Evolutionary conservation across 2,113 vertebrate genomes (phyloP).

Genomic region (Mellivora capensis): DNA sequence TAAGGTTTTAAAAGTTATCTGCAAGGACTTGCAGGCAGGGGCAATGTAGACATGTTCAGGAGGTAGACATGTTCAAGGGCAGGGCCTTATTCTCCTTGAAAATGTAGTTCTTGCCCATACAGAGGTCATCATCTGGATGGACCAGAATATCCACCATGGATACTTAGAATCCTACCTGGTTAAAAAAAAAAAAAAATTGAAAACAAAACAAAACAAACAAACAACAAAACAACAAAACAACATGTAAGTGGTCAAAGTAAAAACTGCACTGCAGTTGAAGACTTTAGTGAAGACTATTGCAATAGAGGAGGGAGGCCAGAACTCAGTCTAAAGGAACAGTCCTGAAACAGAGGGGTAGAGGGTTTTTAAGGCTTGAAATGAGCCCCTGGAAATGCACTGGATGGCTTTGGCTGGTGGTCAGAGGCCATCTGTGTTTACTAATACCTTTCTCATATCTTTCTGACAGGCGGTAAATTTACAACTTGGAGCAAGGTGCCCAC

Average conservation of each 20-base stretch:
- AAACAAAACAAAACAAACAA: too few relatives aligned
- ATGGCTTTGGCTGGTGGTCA: background rate
- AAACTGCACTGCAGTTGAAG: background rate
- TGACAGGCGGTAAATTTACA: background rate
- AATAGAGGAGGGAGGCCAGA: background rate
- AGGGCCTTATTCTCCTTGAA: background rate
- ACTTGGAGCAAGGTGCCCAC: background rate
- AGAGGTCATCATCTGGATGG: background rate
- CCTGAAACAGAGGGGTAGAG: background rate
- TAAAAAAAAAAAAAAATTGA: background rate
- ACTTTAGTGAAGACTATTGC: background rate
- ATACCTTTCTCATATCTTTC: background rate
- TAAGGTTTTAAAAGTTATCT: background rate
- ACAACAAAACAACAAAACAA: background rate
- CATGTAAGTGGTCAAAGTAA: background rate
- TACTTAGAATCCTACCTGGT: background rate
- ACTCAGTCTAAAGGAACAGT: background rate
- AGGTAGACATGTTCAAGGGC: background rate
- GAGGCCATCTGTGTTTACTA: background rate
- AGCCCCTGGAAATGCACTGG: background rate
- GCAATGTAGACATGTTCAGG: background rate
- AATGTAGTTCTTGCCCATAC: background rate
- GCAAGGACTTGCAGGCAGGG: background rate
- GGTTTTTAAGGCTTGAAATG: background rate
- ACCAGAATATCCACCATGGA: background rate